A percentile compares a stretch with the other conserved stretches of the same genome.
These are phyloP conservation scores for Pseudotriccus pelzelni DNA, from an alignment of 2,797 vertebrate species.

Conservation along the genomic window DNA sequence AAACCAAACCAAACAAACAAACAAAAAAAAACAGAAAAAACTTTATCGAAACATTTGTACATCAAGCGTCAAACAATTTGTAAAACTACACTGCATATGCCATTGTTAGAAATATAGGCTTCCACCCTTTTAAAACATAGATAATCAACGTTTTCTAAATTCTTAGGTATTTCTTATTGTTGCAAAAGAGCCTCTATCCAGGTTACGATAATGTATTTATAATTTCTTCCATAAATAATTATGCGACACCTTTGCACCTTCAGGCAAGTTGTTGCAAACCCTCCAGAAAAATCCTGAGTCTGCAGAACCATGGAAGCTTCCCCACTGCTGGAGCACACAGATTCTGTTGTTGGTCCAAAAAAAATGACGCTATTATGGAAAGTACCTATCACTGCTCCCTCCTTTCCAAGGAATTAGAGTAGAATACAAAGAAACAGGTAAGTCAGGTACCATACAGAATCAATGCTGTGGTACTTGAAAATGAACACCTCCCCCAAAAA, in stretches of 20 bases:
- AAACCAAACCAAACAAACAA: not conserved
- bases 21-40: not conserved
- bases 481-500: fast-evolving
- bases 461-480: not conserved
- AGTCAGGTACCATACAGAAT: not conserved
- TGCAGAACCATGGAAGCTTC: not conserved
- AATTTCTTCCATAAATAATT: slow-evolving; percentile 28
- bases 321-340: not conserved
- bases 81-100: not conserved
- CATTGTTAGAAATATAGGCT: not conserved
- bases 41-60: not conserved
- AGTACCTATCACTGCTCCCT: slow-evolving; percentile 20
- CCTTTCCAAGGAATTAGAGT: not conserved
- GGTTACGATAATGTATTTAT: not conserved
- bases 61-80: not conserved
- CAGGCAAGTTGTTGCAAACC: slow-evolving; percentile 34
- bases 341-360: slow-evolving; percentile 21
- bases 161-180: not conserved
- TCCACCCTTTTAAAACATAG: not conserved
- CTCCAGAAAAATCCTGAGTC: slow-evolving; percentile 41
- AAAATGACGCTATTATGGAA: not conserved
- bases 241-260: not conserved
- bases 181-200: not conserved
- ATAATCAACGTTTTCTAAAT: not conserved
- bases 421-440: slow-evolving; percentile 13